Percentiles rank a stretch among this genome's conserved stretches.
Conservation (phyloP, 1,140 invertebrate genomes). For the Drosophila elegans region DNA sequence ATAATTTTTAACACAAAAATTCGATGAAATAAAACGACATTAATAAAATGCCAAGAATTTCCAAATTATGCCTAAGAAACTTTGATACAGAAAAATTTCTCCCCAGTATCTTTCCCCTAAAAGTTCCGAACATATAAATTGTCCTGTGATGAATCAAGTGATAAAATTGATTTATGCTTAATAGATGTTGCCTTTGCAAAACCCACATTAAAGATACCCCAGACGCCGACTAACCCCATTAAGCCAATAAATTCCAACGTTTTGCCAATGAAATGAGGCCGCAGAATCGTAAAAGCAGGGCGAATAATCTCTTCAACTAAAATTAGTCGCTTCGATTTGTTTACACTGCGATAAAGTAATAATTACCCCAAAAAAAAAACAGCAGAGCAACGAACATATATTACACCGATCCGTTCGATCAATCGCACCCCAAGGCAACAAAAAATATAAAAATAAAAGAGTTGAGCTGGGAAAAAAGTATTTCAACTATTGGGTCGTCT, state of each 20-base stretch:
- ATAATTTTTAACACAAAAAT: neutral
- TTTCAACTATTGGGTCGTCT: slow-evolving; percentile 46
- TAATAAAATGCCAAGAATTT: neutral
- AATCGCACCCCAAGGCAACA: slow-evolving; percentile 19
- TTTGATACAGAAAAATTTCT: neutral
- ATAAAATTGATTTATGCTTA: slow-evolving; percentile 5
- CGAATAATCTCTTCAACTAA: slow-evolving; percentile 60
- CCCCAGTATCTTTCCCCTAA: neutral
- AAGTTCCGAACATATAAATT: neutral
- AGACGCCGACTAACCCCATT: slow-evolving; percentile 5
- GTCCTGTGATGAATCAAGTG: neutral
- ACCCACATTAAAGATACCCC: slow-evolving; percentile 4
- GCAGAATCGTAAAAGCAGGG: slow-evolving; percentile 35
- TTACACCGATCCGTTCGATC: slow-evolving; percentile 23
- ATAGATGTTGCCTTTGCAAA: slow-evolving; percentile 3
- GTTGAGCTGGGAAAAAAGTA: slow-evolving; percentile 35
- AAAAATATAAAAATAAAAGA: slow-evolving; percentile 35
- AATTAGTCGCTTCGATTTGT: slow-evolving; percentile 59
- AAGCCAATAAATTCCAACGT: slow-evolving; percentile 14
- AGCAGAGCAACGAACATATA: slow-evolving; percentile 10
- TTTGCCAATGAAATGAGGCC: slow-evolving; percentile 45
- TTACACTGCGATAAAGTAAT: slow-evolving; percentile 68
- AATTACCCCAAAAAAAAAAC: slow-evolving; percentile 55
- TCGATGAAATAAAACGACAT: neutral
- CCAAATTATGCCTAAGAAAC: too few relatives aligned